phyloP scores from a whole-genome alignment of 2,797 vertebrate species.

The Gymnothorax reevesii region DNA sequence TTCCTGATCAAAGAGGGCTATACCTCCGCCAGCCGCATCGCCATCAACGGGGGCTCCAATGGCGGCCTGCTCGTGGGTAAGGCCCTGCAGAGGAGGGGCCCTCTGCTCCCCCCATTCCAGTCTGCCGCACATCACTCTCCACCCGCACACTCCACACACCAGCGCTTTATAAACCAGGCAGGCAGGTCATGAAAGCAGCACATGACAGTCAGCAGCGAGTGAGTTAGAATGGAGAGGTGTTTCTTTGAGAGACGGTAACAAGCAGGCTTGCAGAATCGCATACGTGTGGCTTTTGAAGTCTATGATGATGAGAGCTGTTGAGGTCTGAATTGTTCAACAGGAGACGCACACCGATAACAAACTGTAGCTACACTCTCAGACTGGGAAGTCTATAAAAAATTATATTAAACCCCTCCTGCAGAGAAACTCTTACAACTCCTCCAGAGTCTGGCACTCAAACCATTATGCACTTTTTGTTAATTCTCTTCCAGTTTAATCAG shows the following conservation, averaged over 20 bases:
- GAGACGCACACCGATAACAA: not conserved
- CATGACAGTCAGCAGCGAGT: not conserved
- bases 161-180: not conserved
- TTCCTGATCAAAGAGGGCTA: slow-evolving; percentile 69
- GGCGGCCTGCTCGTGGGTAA: slow-evolving; percentile 75
- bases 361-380: not conserved
- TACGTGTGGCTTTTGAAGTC: not conserved
- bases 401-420: not conserved
- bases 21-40: slow-evolving; percentile 61
- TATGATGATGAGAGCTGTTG: not conserved
- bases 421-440: not conserved
- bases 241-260: not conserved
- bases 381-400: not conserved
- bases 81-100: not conserved
- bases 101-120: not conserved
- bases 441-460: not conserved
- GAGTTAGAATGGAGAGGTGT: not conserved
- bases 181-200: not conserved
- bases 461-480: not conserved
- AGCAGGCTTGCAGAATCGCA: not conserved
- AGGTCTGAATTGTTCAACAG: not conserved
- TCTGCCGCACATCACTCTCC: not conserved
- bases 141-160: not conserved
- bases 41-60: slow-evolving; percentile 75
- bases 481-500: not conserved